These are phyloP conservation scores for Syrista parreyssii DNA, from an alignment of 2,888 invertebrate genomes.

Conservation along the genomic window DNA sequence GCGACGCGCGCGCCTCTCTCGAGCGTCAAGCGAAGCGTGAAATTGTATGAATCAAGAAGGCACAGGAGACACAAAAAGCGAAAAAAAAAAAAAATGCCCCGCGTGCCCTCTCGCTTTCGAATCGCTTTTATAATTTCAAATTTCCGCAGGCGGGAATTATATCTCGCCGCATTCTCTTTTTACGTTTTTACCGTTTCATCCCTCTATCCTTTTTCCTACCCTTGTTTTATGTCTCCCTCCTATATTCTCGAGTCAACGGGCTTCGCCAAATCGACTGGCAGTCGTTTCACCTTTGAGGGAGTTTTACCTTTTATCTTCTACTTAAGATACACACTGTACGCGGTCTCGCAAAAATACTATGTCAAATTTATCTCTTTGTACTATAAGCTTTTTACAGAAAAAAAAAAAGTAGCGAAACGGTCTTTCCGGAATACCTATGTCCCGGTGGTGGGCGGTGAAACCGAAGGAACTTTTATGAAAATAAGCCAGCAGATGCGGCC, in stretches of 20 bases:
- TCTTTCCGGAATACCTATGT: background rate
- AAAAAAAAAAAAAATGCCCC: slow-evolving; percentile 33
- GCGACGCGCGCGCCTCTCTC: slow-evolving; percentile 42
- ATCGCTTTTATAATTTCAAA: slow-evolving; percentile 55
- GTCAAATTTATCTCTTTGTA: background rate
- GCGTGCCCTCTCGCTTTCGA: slow-evolving; percentile 28
- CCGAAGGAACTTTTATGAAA: slow-evolving; percentile 29
- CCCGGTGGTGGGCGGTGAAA: background rate
- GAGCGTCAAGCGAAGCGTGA: slow-evolving; percentile 64
- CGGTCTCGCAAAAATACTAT: background rate
- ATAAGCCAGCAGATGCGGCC: slow-evolving; percentile 27
- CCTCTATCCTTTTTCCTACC: background rate
- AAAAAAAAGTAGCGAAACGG: background rate
- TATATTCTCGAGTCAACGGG: background rate
- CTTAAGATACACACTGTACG: background rate
- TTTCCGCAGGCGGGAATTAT: slow-evolving; percentile 41
- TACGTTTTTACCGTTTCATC: background rate
- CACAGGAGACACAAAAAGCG: slow-evolving; percentile 44
- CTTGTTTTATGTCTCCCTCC: background rate
- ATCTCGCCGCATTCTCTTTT: background rate
- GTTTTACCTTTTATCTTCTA: background rate
- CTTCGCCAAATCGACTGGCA: background rate
- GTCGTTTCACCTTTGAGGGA: background rate
- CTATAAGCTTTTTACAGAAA: background rate
- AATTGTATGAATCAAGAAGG: slow-evolving; percentile 64